Percentiles rank a stretch among this genome's conserved stretches.
Evolutionary conservation across 2,113 vertebrate genomes (phyloP).

Genomic region (Crotalus horridus): DNA sequence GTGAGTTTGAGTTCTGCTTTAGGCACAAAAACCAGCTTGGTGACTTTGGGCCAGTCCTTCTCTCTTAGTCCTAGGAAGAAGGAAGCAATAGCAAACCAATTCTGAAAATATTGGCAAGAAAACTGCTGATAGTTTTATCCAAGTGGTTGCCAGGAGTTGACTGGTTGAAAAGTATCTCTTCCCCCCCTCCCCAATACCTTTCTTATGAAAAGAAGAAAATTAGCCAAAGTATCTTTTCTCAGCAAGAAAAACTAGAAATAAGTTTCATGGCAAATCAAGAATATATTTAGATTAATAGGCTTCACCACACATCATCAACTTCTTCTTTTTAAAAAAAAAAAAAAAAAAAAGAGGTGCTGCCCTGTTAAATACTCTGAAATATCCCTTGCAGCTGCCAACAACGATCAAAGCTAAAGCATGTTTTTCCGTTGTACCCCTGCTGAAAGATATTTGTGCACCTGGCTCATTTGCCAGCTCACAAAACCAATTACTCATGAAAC

Average conservation of each 20-base stretch:
- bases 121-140: not conserved
- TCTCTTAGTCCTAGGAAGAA: not conserved
- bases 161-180: not conserved
- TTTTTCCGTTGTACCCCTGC: not conserved
- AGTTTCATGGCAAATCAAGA: not conserved
- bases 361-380: not conserved
- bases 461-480: not conserved
- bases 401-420: not conserved
- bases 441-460: slow-evolving; percentile 8
- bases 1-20: not conserved
- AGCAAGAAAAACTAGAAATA: not conserved
- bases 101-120: not conserved
- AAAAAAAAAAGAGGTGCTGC: not conserved
- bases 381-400: not conserved
- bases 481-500: not conserved
- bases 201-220: not conserved
- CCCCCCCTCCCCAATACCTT: not conserved
- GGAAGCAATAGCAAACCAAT: not conserved
- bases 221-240: not conserved
- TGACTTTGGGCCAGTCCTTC: not conserved
- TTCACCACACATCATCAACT: not conserved
- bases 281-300: not conserved
- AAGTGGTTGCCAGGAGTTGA: not conserved
- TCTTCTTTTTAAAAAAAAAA: not conserved
- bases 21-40: not conserved